Evolutionary conservation across 92 coral and sea anemone species (phyloP), one percentile per base, ranked within the genome.

Genomic region (Hydrozoanthus gracilis): DNA sequence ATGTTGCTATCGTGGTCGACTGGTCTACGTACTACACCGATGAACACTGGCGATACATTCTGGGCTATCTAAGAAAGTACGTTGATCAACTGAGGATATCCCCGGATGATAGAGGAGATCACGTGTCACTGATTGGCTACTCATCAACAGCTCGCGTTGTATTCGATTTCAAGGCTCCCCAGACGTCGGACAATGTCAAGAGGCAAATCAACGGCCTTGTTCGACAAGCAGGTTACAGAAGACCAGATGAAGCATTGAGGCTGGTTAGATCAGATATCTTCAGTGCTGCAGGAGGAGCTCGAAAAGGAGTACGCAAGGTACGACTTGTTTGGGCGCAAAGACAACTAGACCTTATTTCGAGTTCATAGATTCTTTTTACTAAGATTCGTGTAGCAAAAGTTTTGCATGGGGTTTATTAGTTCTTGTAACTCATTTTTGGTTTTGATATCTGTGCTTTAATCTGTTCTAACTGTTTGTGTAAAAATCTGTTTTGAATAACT

Each of bases 21-120:
- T 64, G 70, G 70, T 64, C 70, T n/a, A 64, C 70, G 70, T 64
- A 54, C 60, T 54, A 54, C 13, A 54, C 9, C 60, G 13, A 54
- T 54, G 60, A 54, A 7, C 13, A 54, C 60, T 54, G 60, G 60
- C 60, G 13, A 12, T 12, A 54, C 13, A 54, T 54, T 54, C 60
- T 54, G 60, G n/a, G 2, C n/a, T 64, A 64, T n/a, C 70, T 64
- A n/a, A 1, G 70, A 64, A 64, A n/a, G 16, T 64, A 64, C 20
- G 70, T 64, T 64, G 70, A 64, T 64, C 70, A 64, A 64, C n/a
- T 64, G n/a, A n/a, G 70, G 20, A n/a, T 64, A 64, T 64, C 70
- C 16, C 70, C 70, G 16, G 70, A 64, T 64, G n/a, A 11, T 54
- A 54, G 13, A 54, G 60, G 60, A 12, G 13, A 54, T 54, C 60